Evolutionary conservation across 2,888 invertebrate species (phyloP), one percentile per base, ranked within the genome.

Genomic region (Zygothrica quintamaculata): DNA sequence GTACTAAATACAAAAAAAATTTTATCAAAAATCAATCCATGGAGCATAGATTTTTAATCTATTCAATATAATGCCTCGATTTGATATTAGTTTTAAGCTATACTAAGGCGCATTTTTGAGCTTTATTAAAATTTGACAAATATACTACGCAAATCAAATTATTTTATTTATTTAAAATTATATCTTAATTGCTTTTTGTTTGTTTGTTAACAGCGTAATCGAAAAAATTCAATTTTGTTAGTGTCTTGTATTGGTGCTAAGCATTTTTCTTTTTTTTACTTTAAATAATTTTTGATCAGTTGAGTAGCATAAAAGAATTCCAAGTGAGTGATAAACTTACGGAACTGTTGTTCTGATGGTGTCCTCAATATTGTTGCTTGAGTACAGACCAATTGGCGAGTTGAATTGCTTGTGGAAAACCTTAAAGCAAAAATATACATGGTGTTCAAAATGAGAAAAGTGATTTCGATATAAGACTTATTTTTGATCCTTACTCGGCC

Each of bases 401-500:
- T 97, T 97, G 93, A 96, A 97, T 92, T 97, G 97, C 92, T 96
- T 96, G 93, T 96, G 95, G 88, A 95, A 94, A 90, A 95, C 92
- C 95, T 95, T n/a, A 75, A 91, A 88, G 84, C 65, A 57, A 7
- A 3, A 29, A 2, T 9, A 29, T 29, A 7, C n/a, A n/a, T n/a
- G n/a, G n/a, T n/a, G n/a, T n/a, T n/a, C n/a, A 12, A 18, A 40
- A 22, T n/a, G 7, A 25, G 18, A 6, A 25, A 7, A 42, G 8
- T 1, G 1, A 25, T n/a, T 42, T 43, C 2, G 18, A 5, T 22
- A 22, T 3, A 22, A 8, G 12, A n/a, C n/a, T 18, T 33, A 9
- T 5, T 4, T 26, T 1, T 13, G 8, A 6, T 39, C 82, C 87
- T 84, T 80, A 91, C 91, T 87, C 89, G 90, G 88, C 91, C 91